Conservation (phyloP, 2,888 invertebrate genomes). For the Rhagium mordax region DNA sequence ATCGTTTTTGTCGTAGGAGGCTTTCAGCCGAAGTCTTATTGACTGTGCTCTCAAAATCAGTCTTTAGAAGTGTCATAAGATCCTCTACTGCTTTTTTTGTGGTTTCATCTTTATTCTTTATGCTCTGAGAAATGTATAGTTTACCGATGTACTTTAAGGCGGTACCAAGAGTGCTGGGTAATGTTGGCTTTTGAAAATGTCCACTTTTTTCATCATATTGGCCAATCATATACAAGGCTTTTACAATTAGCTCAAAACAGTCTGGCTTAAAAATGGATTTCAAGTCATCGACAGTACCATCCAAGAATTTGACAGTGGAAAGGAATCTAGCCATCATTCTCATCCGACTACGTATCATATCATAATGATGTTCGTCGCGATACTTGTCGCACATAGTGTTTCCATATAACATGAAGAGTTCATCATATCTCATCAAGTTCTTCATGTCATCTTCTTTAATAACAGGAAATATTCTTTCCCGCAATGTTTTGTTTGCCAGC, state of each 20-base stretch:
- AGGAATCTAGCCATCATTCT: background rate
- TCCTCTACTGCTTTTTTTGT: background rate
- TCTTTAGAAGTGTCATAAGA: background rate
- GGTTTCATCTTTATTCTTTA: background rate
- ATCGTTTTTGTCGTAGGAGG: background rate
- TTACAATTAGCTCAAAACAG: background rate
- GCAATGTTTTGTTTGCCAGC: background rate
- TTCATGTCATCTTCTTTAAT: background rate
- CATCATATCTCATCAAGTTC: background rate
- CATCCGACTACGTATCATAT: background rate
- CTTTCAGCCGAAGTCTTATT: background rate
- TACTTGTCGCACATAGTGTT: background rate
- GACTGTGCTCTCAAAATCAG: background rate
- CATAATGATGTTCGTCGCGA: background rate
- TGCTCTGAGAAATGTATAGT: background rate
- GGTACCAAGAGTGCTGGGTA: background rate
- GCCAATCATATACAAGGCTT: background rate
- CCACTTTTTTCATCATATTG: background rate
- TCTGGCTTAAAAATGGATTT: background rate
- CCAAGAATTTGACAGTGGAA: background rate
- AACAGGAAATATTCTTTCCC: background rate
- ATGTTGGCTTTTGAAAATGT: background rate
- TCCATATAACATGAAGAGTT: background rate
- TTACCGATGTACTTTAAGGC: background rate
- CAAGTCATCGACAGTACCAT: background rate